Evolutionary conservation across 53 echinoderm and acorn worm species (phyloP).

Genomic region (Actinopyga echinites): DNA sequence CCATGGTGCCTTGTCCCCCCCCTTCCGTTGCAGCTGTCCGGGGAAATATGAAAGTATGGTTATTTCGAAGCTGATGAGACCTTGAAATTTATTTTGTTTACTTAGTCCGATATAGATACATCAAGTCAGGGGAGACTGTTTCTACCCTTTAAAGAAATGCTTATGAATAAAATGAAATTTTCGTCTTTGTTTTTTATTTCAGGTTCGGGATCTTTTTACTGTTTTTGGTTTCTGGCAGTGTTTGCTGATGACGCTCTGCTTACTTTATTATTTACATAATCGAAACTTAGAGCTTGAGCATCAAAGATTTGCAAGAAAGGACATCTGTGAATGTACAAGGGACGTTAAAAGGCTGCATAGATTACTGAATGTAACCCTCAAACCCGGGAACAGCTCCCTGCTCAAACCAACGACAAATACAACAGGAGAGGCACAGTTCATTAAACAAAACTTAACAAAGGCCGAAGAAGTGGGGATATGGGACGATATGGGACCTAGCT

Average conservation of each 20-base stretch:
- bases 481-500: background rate
- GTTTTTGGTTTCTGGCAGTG: conserved; percentile 21
- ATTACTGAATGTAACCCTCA: background rate
- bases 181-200: too few species aligned
- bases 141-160: too few species aligned
- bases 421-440: background rate
- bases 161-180: too few species aligned
- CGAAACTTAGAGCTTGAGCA: background rate
- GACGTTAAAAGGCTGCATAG: background rate
- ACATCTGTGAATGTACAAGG: background rate
- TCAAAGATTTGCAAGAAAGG: background rate
- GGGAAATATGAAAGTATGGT: too few species aligned
- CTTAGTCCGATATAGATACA: too few species aligned
- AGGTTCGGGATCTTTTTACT: conserved; percentile 18
- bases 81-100: too few species aligned
- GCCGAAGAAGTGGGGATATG: background rate
- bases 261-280: conserved; percentile 20
- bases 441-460: conserved; percentile 9
- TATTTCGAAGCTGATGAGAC: too few species aligned
- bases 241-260: conserved; percentile 17
- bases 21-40: too few species aligned
- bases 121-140: too few species aligned
- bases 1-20: too few species aligned
- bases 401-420: background rate
- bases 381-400: too few species aligned